Percentiles rank a stretch among this genome's conserved stretches.
Conservation (phyloP, 2,888 invertebrate genomes). For the Pachymerium ferrugineum region DNA sequence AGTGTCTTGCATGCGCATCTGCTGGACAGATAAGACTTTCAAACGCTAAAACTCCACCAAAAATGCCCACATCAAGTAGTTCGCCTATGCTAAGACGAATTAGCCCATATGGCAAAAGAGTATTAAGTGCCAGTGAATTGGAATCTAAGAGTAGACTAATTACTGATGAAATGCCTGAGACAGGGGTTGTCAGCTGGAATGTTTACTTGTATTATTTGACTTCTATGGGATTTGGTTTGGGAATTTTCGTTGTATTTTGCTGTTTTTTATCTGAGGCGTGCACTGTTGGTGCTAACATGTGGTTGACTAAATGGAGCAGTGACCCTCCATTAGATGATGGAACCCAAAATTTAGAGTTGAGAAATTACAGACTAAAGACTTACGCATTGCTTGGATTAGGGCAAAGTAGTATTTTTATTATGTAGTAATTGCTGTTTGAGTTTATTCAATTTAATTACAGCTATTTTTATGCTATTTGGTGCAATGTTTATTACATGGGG, state of each 20-base stretch:
- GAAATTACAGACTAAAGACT: constrained; percentile 30
- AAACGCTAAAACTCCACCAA: too few relatives aligned
- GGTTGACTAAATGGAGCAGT: constrained; percentile 40
- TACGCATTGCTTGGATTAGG: constrained; percentile 33
- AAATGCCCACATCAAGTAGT: constrained; percentile 6
- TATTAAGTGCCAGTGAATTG: not conserved
- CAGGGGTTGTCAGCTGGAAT: constrained; percentile 64
- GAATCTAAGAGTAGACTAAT: constrained; percentile 17
- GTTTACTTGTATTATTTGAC: constrained; percentile 46
- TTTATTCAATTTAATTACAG: too few relatives aligned
- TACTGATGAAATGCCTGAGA: not conserved
- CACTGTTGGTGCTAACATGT: constrained; percentile 38
- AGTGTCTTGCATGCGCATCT: not conserved
- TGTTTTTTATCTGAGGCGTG: constrained; percentile 30
- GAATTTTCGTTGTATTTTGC: not conserved
- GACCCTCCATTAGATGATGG: constrained; percentile 43
- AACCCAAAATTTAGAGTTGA: not conserved
- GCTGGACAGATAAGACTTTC: not conserved
- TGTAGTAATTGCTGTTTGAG: not conserved
- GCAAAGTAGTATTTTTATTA: constrained; percentile 25
- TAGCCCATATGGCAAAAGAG: not conserved
- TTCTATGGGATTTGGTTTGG: constrained; percentile 7
- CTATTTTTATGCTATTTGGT: constrained; percentile 28
- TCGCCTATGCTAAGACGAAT: not conserved
- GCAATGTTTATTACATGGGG: constrained; percentile 8